These are phyloP conservation scores for Cotesia vestalis DNA, from an alignment of 1,140 invertebrate genomes.

Conservation along the genomic window DNA sequence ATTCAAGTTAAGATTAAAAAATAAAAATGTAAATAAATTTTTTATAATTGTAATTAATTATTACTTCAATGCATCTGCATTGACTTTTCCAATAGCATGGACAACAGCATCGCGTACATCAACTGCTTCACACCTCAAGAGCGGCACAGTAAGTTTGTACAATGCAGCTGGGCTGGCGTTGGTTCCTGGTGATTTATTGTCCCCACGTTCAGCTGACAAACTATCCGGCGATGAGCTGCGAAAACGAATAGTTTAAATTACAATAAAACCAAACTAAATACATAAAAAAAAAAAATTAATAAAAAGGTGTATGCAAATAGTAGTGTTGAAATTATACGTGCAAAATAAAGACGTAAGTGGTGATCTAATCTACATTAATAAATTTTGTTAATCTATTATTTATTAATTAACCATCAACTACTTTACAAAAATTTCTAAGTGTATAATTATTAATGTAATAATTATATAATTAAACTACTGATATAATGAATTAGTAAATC, in stretches of 20 bases:
- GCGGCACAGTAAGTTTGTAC: constrained; percentile 90
- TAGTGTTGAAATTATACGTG: not conserved
- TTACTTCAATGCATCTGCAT: constrained; percentile 91
- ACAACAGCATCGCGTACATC: constrained; percentile 95
- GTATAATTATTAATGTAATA: no score
- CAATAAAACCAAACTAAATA: not conserved
- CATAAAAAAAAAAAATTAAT: not conserved
- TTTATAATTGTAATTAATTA: no score
- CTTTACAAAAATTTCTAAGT: no score
- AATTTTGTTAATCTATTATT: not conserved
- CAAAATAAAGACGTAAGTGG: constrained; percentile 10
- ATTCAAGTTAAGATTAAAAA: constrained; percentile 19
- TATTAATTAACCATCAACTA: not conserved
- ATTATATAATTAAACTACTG: no score
- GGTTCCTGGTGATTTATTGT: constrained; percentile 70
- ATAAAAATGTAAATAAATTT: constrained; percentile 45
- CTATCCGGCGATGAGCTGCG: constrained; percentile 86
- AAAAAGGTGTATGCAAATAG: not conserved
- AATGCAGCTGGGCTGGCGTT: constrained; percentile 81
- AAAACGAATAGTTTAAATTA: constrained; percentile 37
- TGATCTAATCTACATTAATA: constrained; percentile 5
- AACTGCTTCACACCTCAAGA: constrained; percentile 87
- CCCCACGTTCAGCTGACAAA: constrained; percentile 80
- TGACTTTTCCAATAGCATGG: constrained; percentile 91
- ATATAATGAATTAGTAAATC: no score